Conservation (phyloP, 2,888 invertebrate species). For the Diaperis boleti region DNA sequence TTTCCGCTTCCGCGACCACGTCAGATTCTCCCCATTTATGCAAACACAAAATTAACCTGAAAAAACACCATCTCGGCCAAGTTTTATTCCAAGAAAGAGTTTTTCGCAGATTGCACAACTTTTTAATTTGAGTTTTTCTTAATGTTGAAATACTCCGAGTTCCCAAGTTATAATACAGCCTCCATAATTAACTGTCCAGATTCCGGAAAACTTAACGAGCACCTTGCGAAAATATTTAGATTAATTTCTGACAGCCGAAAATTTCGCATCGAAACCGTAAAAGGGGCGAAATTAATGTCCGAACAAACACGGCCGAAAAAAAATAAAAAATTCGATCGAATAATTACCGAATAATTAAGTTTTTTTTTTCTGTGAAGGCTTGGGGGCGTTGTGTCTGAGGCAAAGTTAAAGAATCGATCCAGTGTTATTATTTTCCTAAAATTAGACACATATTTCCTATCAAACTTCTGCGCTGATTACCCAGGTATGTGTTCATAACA, state of each 20-base stretch:
- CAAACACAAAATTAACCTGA: too few relatives aligned
- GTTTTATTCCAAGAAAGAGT: slow-evolving; percentile 2
- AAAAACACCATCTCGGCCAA: too few relatives aligned
- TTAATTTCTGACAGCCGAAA: slow-evolving; percentile 26
- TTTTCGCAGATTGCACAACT: slow-evolving; percentile 6
- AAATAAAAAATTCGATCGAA: slow-evolving; percentile 14
- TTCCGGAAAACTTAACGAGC: slow-evolving; percentile 13
- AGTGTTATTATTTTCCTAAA: too few relatives aligned
- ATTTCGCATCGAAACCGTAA: slow-evolving; percentile 5
- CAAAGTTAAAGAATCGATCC: too few relatives aligned
- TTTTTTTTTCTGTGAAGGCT: neutral
- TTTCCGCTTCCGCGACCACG: too few relatives aligned
- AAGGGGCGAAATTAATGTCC: slow-evolving; percentile 21
- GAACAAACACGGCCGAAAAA: slow-evolving; percentile 4
- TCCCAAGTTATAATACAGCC: slow-evolving; percentile 11
- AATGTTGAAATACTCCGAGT: slow-evolving; percentile 13
- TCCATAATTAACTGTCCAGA: slow-evolving; percentile 30
- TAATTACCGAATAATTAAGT: neutral
- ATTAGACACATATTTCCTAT: too few relatives aligned
- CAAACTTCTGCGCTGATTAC: too few relatives aligned
- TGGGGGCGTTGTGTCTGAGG: neutral
- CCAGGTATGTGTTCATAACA: too few relatives aligned
- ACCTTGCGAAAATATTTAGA: slow-evolving; percentile 23
- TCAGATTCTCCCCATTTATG: too few relatives aligned
- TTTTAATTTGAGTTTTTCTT: slow-evolving; percentile 14